Percentiles rank a stretch among this genome's conserved stretches.
Evolutionary conservation across 2,797 vertebrate species (phyloP).

Genomic region (Mormyrus hasselquistii): DNA sequence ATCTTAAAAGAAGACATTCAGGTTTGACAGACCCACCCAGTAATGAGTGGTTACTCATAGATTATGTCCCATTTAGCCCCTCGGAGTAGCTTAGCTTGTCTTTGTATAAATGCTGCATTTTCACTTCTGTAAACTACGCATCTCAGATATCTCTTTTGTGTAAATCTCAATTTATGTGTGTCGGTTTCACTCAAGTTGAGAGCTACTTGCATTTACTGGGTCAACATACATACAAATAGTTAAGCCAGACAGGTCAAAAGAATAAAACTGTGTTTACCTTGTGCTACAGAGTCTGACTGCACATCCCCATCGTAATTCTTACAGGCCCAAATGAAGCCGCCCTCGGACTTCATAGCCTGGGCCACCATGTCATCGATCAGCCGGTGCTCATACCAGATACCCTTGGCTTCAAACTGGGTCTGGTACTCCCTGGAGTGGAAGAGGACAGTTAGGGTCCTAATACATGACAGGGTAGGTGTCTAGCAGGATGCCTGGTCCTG

Average conservation of each 20-base stretch:
- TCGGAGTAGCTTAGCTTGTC: not conserved
- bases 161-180: not conserved
- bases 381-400: constrained; percentile 95
- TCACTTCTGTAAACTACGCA: not conserved
- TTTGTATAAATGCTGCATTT: not conserved
- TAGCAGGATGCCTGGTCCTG: not conserved
- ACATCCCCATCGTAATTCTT: constrained; percentile 98
- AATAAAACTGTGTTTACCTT: constrained; percentile 61
- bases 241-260: not conserved
- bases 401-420: constrained; percentile 78
- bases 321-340: constrained; percentile 98
- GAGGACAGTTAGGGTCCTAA: not conserved
- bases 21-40: not conserved
- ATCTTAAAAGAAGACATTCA: not conserved
- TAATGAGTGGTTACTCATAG: not conserved
- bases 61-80: not conserved
- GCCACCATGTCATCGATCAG: constrained; percentile 99
- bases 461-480: not conserved
- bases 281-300: constrained; percentile 93
- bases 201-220: not conserved
- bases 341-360: constrained; percentile 94
- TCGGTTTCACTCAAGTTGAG: not conserved
- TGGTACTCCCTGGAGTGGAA: constrained; percentile 74
- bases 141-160: not conserved
- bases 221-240: not conserved